Conservation (phyloP, 2,113 vertebrate genomes). For the Phylloscopus trochiloides region DNA sequence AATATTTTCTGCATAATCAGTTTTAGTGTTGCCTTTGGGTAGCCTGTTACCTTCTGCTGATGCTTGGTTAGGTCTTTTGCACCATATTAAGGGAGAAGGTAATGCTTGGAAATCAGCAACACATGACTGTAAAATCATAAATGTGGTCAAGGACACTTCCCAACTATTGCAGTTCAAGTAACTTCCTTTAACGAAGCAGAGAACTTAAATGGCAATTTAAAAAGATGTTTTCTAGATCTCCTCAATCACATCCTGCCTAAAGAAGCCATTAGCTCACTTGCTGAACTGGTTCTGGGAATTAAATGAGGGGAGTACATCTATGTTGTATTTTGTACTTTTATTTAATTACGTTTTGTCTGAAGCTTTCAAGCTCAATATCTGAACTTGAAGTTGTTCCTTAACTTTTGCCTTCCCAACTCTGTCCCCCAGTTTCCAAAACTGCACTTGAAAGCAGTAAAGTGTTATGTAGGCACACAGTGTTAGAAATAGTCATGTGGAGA, state of each 20-base stretch:
- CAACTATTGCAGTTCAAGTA: neutral
- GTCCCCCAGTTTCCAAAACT: neutral
- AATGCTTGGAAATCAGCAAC: neutral
- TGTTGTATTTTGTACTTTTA: neutral
- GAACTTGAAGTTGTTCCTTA: neutral
- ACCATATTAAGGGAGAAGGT: neutral
- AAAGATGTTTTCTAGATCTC: constrained; percentile 10
- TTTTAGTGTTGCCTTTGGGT: constrained; percentile 29
- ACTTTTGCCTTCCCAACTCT: neutral
- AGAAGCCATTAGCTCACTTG: constrained; percentile 12
- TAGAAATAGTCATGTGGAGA: neutral
- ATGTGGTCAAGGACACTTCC: neutral
- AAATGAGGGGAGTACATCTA: neutral
- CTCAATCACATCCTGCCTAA: neutral
- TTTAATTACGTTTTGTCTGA: constrained; percentile 1
- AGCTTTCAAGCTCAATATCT: neutral
- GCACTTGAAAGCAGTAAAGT: neutral
- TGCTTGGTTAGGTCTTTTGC: constrained; percentile 10
- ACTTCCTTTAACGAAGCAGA: constrained; percentile 19
- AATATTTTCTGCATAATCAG: constrained; percentile 12
- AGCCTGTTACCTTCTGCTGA: neutral
- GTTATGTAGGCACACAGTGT: neutral
- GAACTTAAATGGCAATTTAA: constrained; percentile 33
- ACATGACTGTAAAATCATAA: neutral
- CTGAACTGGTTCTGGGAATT: constrained; percentile 26